Conservation (phyloP, 2,797 vertebrate species). For the Champsocephalus gunnari region DNA sequence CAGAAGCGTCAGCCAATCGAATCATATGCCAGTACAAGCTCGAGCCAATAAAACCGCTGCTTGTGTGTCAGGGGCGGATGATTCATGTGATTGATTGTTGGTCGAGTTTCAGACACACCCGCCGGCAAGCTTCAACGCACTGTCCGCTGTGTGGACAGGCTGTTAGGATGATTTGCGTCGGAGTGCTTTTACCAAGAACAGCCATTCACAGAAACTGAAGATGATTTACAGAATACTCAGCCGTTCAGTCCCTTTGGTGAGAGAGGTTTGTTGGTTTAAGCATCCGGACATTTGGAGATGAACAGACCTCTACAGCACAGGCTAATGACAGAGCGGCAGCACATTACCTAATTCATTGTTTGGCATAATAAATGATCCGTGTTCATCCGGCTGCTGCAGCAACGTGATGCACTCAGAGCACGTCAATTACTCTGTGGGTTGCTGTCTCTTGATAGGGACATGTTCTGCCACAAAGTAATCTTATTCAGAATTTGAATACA, state of each 20-base stretch:
- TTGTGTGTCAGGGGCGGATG: too few relatives aligned
- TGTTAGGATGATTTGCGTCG: slow-evolving; percentile 11
- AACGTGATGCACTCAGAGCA: background rate
- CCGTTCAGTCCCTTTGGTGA: slow-evolving; percentile 9
- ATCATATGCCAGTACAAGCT: too few relatives aligned
- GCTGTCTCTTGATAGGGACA: background rate
- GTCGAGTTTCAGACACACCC: too few relatives aligned
- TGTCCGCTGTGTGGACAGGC: too few relatives aligned
- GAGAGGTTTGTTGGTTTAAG: background rate
- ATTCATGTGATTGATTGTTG: too few relatives aligned
- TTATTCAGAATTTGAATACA: background rate
- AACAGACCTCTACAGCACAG: background rate
- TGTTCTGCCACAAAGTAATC: background rate
- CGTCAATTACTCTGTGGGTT: background rate
- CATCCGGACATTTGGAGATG: background rate
- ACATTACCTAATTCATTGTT: background rate
- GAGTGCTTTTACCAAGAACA: slow-evolving; percentile 25
- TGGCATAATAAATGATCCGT: slow-evolving; percentile 9
- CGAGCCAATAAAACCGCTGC: too few relatives aligned
- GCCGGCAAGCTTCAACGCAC: too few relatives aligned
- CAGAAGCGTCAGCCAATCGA: too few relatives aligned
- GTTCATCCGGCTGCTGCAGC: slow-evolving; percentile 2
- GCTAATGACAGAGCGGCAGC: background rate
- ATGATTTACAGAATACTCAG: slow-evolving; percentile 33
- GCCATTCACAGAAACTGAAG: slow-evolving; percentile 26